These are phyloP conservation scores for Rhagologus leucostigma DNA, from an alignment of 2,113 vertebrate genomes.

Conservation along the genomic window DNA sequence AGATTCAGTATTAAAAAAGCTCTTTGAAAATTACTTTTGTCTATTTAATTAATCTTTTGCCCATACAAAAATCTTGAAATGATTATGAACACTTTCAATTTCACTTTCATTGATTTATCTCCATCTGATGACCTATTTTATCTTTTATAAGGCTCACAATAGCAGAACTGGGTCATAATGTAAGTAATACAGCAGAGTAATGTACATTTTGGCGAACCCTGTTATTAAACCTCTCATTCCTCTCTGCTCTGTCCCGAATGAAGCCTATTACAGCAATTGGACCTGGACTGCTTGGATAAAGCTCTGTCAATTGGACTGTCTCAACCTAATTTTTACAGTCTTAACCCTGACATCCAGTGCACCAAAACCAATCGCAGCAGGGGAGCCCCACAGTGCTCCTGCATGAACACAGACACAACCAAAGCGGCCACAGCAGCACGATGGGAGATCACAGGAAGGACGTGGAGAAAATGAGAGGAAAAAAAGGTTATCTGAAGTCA, in stretches of 20 bases:
- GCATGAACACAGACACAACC: rapidly evolving
- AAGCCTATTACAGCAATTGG: background rate
- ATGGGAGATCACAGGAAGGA: background rate
- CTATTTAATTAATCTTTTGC: conserved; percentile 23
- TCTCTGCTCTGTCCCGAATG: background rate
- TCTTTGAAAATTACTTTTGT: background rate
- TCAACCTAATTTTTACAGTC: background rate
- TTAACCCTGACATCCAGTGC: background rate
- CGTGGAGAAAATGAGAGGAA: background rate
- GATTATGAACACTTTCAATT: conserved; percentile 30
- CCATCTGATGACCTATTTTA: conserved; percentile 59
- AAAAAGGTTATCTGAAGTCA: background rate
- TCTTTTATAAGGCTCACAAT: conserved; percentile 45
- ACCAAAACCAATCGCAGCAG: background rate
- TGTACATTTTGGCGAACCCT: conserved; percentile 5
- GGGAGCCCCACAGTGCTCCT: background rate
- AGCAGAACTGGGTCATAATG: conserved; percentile 61
- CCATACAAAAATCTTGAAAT: background rate
- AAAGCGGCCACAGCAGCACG: rapidly evolving
- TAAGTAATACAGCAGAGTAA: background rate
- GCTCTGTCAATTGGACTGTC: background rate
- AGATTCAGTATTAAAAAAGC: background rate
- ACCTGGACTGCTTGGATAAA: background rate
- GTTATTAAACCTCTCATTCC: conserved; percentile 22
- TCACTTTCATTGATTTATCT: conserved; percentile 41